Conservation (phyloP, 2,797 vertebrate genomes). For the Rhinella marina region DNA sequence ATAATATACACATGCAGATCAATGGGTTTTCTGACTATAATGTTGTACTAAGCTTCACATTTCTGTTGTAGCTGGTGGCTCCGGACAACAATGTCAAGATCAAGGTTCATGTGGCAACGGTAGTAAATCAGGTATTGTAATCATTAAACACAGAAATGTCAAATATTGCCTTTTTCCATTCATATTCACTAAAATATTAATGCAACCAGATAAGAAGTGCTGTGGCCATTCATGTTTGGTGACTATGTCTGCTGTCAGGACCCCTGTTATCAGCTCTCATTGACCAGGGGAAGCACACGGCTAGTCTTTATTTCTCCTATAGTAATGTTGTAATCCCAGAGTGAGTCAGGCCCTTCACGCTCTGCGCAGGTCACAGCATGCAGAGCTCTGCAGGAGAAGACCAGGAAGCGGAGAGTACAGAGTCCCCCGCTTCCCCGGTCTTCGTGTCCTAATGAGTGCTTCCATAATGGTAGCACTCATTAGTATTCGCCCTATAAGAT, state of each 20-base stretch:
- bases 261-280: background rate
- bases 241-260: too few relatives aligned
- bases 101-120: slow-evolving; percentile 22
- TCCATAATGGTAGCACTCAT: too few relatives aligned
- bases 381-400: too few relatives aligned
- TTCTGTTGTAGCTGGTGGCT: background rate
- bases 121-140: background rate
- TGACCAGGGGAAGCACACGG: background rate
- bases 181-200: background rate
- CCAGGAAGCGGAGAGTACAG: too few relatives aligned
- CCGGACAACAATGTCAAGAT: slow-evolving; percentile 19
- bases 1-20: background rate
- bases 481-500: too few relatives aligned
- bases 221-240: background rate
- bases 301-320: background rate
- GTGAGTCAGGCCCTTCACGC: too few relatives aligned
- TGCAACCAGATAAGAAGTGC: background rate
- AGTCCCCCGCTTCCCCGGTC: too few relatives aligned
- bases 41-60: background rate
- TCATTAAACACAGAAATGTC: background rate
- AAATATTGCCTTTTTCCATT: background rate
- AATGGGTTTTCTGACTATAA: background rate
- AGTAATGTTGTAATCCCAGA: background rate
- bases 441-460: too few relatives aligned
- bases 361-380: too few relatives aligned